phyloP scores from a whole-genome alignment of 2,797 vertebrate genomes.

The Rhynchotus rufescens region DNA sequence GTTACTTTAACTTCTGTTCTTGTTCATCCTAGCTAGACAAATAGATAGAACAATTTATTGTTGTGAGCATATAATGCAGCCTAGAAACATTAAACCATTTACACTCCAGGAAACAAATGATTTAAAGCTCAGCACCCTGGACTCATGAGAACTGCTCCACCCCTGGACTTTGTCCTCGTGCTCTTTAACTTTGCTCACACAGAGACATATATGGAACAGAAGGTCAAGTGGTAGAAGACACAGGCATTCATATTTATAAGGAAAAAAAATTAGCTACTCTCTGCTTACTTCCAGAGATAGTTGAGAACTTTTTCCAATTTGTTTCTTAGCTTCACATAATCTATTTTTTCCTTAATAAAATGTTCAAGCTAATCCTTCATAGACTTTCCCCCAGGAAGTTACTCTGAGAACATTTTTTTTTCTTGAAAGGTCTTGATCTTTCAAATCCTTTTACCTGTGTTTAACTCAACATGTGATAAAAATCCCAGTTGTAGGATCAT shows the following conservation, averaged over 20 bases:
- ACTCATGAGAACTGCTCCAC: not conserved
- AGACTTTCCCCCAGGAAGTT: not conserved
- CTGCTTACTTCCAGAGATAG: not conserved
- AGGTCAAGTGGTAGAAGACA: not conserved
- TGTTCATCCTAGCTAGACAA: not conserved
- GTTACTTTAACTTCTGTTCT: not conserved
- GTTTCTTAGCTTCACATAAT: not conserved
- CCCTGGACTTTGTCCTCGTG: not conserved
- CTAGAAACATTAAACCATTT: not conserved
- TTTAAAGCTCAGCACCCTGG: not conserved
- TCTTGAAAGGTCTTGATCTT: constrained; percentile 49
- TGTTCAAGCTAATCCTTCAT: not conserved
- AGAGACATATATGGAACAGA: not conserved
- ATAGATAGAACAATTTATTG: not conserved
- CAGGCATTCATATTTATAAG: not conserved
- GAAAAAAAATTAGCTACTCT: not conserved
- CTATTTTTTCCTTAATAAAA: not conserved
- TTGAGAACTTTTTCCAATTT: not conserved
- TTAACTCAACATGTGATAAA: constrained; percentile 27
- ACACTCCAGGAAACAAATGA: not conserved
- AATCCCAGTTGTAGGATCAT: constrained; percentile 31
- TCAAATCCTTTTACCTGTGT: constrained; percentile 32
- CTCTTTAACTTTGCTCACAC: not conserved
- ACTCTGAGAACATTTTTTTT: not conserved
- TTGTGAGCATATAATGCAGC: not conserved